Evolutionary conservation across 2,113 vertebrate genomes (phyloP).

Genomic region (Ammodytes marinus): DNA sequence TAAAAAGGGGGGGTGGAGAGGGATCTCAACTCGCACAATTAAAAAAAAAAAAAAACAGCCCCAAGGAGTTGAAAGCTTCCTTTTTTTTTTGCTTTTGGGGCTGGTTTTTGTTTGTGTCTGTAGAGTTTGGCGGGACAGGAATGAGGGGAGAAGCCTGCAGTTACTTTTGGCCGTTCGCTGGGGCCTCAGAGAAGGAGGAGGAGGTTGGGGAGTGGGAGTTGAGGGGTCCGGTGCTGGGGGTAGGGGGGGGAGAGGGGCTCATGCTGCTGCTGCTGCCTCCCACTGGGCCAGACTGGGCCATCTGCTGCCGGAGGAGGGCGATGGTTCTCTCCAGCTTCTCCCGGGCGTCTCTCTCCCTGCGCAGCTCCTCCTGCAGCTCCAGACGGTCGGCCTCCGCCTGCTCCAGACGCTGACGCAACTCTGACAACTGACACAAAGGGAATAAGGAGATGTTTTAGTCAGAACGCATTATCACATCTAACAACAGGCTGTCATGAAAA

Average conservation of each 20-base stretch:
- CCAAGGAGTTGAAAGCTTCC: conserved; percentile 39
- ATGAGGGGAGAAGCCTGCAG: conserved; percentile 41
- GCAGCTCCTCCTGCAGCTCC: conserved; percentile 95
- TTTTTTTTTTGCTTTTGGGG: conserved; percentile 42
- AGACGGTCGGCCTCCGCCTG: conserved; percentile 94
- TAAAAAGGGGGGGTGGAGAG: conserved; percentile 33
- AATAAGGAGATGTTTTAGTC: conserved; percentile 19
- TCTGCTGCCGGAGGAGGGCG: conserved; percentile 93
- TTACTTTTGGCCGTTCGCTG: conserved; percentile 73
- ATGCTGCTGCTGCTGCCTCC: conserved; percentile 70
- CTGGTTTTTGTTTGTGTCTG: conserved; percentile 69
- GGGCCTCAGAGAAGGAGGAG: conserved; percentile 68
- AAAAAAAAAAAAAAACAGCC: conserved; percentile 36
- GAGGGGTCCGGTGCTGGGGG: conserved; percentile 70
- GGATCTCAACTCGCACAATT: conserved; percentile 22
- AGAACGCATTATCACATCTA: conserved; percentile 12
- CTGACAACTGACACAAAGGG: conserved; percentile 86
- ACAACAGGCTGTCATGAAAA: conserved; percentile 6
- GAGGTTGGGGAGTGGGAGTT: conserved; percentile 64
- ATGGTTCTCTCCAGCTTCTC: conserved; percentile 94
- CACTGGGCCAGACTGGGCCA: conserved; percentile 78
- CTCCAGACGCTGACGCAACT: conserved; percentile 92
- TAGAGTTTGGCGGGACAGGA: conserved; percentile 52
- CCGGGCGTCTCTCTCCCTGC: conserved; percentile 93
- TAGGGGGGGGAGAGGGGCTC: conserved; percentile 77